Conservation (phyloP, 2,797 vertebrate genomes). For the Enteromius viviparus region DNA sequence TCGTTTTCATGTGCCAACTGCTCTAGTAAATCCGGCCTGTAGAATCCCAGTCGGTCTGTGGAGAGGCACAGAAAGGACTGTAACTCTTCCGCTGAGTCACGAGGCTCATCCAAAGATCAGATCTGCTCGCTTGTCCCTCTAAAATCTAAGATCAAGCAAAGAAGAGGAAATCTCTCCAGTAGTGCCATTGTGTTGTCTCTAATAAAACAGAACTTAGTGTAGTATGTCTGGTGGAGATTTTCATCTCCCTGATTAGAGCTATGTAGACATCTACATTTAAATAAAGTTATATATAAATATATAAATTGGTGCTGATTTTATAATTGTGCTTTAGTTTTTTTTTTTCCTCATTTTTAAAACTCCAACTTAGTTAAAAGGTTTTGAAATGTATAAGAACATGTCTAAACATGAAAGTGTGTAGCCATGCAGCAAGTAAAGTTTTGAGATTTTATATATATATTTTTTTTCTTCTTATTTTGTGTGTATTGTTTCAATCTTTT, state of each 20-base stretch:
- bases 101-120: conserved; percentile 73
- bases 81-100: conserved; percentile 58
- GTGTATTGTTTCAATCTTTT: conserved; percentile 84
- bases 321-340: conserved; percentile 98
- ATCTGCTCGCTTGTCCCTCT: conserved; percentile 86
- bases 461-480: conserved; percentile 87
- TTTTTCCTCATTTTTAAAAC: conserved; percentile 80
- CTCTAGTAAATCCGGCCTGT: conserved; percentile 31
- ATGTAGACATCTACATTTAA: conserved; percentile 99
- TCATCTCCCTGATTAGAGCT: conserved; percentile 93
- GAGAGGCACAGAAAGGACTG: conserved; percentile 34
- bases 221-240: conserved; percentile 75
- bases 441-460: conserved; percentile 94
- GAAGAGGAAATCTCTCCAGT: conserved; percentile 83
- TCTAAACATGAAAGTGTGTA: conserved; percentile 93
- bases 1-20: conserved; percentile 30
- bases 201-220: conserved; percentile 67
- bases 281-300: conserved; percentile 99
- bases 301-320: conserved; percentile 99
- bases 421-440: conserved; percentile 97
- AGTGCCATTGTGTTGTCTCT: conserved; percentile 97
- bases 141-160: conserved; percentile 83
- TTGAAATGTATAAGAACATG: conserved; percentile 98
- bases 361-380: conserved; percentile 96
- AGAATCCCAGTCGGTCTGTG: conserved; percentile 3